Conservation (phyloP, 2,888 invertebrate genomes). For the Elysia crispata region DNA sequence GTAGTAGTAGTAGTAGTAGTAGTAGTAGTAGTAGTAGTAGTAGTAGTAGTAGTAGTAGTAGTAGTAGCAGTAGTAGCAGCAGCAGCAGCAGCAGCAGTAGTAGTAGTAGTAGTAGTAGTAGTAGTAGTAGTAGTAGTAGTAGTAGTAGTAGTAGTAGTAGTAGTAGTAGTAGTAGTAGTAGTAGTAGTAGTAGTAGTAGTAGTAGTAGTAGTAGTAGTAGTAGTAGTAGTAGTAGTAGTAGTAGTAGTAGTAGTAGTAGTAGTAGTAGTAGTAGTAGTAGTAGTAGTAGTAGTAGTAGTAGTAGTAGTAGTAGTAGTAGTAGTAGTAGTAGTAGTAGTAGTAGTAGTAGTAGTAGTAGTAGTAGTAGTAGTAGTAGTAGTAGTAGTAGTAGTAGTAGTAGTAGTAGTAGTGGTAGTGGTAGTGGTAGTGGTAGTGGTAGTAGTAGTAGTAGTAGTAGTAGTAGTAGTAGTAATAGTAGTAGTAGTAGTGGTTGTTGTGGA, state of each 20-base stretch:
- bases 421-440: constrained; percentile 10
- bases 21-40: constrained; percentile 9
- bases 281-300: not conserved
- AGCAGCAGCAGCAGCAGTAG: not conserved
- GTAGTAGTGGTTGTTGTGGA: not conserved
- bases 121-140: constrained; percentile 9
- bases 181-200: constrained; percentile 10
- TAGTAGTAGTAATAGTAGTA: constrained; percentile 16
- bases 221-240: constrained; percentile 3
- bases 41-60: constrained; percentile 9
- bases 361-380: not conserved
- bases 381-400: constrained; percentile 19
- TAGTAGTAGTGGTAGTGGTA: constrained; percentile 13
- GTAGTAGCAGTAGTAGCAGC: not conserved
- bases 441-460: constrained; percentile 19
- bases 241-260: constrained; percentile 10
- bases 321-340: constrained; percentile 20
- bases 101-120: constrained; percentile 16
- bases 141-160: constrained; percentile 13
- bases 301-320: constrained; percentile 5
- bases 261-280: constrained; percentile 10
- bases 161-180: constrained; percentile 16
- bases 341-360: constrained; percentile 15
- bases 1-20: constrained; percentile 9
- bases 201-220: constrained; percentile 10